A percentile compares a stretch with the other conserved stretches of the same genome.
Conservation (phyloP, 2,113 vertebrate genomes). For the Percopsis transmontana region DNA sequence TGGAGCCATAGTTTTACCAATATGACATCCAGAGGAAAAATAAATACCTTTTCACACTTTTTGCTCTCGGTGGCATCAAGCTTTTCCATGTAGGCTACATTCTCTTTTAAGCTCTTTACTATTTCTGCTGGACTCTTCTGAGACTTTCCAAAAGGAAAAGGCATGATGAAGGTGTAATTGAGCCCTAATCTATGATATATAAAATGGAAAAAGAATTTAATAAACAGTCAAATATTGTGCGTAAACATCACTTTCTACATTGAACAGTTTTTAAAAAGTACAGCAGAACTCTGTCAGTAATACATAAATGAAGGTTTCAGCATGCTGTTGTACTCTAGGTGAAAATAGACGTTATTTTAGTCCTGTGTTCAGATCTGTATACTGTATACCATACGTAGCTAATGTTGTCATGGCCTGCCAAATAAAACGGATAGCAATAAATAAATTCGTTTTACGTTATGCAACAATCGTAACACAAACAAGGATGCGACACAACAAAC, state of each 20-base stretch:
- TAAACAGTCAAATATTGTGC: background rate
- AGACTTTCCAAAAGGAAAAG: conserved; percentile 82
- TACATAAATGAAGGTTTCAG: conserved; percentile 5
- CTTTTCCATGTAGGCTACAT: conserved; percentile 80
- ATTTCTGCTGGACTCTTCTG: conserved; percentile 83
- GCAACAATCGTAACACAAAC: background rate
- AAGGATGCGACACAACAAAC: background rate
- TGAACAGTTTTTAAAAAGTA: background rate
- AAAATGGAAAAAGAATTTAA: background rate
- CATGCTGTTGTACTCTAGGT: background rate
- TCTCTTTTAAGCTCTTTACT: conserved; percentile 79
- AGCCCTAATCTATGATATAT: conserved; percentile 26
- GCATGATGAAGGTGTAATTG: conserved; percentile 69
- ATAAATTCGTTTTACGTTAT: background rate
- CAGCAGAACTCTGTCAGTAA: conserved; percentile 40
- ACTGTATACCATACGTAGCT: conserved; percentile 15
- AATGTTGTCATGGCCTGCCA: background rate
- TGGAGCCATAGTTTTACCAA: background rate
- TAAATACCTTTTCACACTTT: conserved; percentile 79
- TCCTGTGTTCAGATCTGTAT: background rate
- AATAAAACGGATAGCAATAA: background rate
- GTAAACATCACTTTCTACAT: conserved; percentile 25
- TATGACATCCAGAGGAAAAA: background rate
- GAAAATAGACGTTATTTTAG: background rate
- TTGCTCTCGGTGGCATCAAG: conserved; percentile 77